Base-by-base conservation (phyloP, 2,113 vertebrate species). In the Engraulis encrasicolus region DNA sequence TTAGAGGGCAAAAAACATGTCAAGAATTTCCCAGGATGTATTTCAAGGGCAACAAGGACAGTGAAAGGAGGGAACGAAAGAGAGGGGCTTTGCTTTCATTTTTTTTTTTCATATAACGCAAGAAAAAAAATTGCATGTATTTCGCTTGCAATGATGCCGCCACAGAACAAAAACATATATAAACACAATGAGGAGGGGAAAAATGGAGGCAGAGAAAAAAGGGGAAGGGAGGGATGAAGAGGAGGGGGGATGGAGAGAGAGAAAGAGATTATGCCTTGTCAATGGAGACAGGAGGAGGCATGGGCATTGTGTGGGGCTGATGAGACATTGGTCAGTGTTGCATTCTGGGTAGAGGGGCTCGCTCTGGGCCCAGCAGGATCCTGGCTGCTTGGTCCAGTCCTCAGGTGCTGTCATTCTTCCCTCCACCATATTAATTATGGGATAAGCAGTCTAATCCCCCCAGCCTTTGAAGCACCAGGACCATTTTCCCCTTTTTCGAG, bases 361-460 rank as follows among this genome's bases (percentile, higher is more conserved):
- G 90, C 91, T 91, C 88, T 93, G 95, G 94, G 95, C 96, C 90
- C 96, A 95, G 94, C 95, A 94, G 95, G 96, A 92, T 90, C 93
- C 95, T 96, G 93, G 95, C 94, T 88, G 90, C 95, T 92, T 93
- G 93, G 95, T 91, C 95, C 94, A 90, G 92, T 96, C 94, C 92
- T 96, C 95, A 96, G 96, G 96, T 94, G 95, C 95, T 95, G 96
- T 96, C 94, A 93, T 94, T 96, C 94, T 96, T 95, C 95, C 95
- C 95, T 95, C 94, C 95, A 95, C 95, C 96, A 97, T 98, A 98
- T 97, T 99, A 97, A 98, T 97, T 98, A 96, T 96, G 96, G 96
- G 95, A 97, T 97, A 96, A 96, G 96, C 95, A 93, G 93, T 95
- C 95, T 97, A 98, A 99, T 98, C 97, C 96, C 96, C 91, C n/a